Evolutionary conservation across 2,888 invertebrate genomes (phyloP).

Genomic region (Strigamia maritima): DNA sequence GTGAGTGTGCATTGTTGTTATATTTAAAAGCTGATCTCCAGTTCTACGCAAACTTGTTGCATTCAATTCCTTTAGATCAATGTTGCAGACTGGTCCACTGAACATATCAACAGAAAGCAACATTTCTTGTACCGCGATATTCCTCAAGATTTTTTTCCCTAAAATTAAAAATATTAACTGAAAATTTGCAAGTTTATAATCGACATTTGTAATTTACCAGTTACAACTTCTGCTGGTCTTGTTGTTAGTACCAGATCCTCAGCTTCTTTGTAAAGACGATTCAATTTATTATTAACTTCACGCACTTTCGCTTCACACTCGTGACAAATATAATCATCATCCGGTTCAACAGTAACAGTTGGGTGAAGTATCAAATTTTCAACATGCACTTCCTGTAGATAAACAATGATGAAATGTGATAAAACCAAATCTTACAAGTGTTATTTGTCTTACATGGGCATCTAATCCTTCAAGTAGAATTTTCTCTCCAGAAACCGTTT

Average conservation of each 20-base stretch:
- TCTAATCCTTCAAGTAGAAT: neutral
- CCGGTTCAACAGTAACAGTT: neutral
- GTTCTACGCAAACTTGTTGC: neutral
- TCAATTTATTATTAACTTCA: neutral
- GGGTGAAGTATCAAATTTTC: neutral
- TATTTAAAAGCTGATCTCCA: neutral
- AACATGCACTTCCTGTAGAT: neutral
- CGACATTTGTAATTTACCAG: neutral
- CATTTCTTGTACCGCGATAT: neutral
- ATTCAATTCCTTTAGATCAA: neutral
- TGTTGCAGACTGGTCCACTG: neutral
- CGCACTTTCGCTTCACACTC: neutral
- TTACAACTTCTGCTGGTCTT: neutral
- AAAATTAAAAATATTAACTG: neutral
- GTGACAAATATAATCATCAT: neutral
- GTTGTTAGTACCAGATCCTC: neutral
- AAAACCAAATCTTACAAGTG: too few species aligned
- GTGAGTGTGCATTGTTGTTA: neutral
- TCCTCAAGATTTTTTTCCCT: neutral
- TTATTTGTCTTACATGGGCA: neutral
- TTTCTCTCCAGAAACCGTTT: conserved; percentile 3
- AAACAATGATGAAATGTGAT: too few species aligned
- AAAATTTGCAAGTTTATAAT: too few species aligned
- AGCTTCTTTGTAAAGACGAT: neutral
- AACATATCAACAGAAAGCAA: neutral